A percentile compares a stretch with the other conserved stretches of the same genome.
Evolutionary conservation across 2,888 invertebrate genomes (phyloP).

Genomic region (Neoitamus cyanurus): DNA sequence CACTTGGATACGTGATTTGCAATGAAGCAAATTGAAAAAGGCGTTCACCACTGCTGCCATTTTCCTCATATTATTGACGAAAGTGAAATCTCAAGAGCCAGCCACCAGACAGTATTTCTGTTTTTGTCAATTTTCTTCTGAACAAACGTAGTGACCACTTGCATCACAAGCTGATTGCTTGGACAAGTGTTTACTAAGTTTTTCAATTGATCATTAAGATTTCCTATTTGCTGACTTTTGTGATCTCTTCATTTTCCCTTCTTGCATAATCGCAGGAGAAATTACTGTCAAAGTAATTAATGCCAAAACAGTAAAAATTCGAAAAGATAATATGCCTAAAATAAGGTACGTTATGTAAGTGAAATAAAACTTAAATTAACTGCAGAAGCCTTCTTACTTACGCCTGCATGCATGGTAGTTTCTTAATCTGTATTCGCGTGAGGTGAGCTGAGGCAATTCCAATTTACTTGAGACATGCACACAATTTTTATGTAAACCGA

Average conservation of each 20-base stretch:
- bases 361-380: neutral
- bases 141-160: neutral
- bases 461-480: no score
- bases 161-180: neutral
- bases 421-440: no score
- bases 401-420: no score
- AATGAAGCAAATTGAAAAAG: neutral
- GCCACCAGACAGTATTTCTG: neutral
- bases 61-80: neutral
- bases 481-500: no score
- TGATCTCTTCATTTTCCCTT: neutral
- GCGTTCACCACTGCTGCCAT: neutral
- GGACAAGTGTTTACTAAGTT: neutral
- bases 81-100: neutral
- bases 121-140: neutral
- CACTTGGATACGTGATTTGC: neutral
- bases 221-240: neutral
- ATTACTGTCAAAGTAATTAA: neutral
- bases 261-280: neutral
- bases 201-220: neutral
- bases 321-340: neutral
- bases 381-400: no score
- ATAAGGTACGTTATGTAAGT: neutral
- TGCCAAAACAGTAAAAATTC: neutral
- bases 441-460: no score